A percentile compares a stretch with the other conserved stretches of the same genome.
Evolutionary conservation across 1,140 invertebrate genomes (phyloP).

Genomic region (Drosophila lowei): DNA sequence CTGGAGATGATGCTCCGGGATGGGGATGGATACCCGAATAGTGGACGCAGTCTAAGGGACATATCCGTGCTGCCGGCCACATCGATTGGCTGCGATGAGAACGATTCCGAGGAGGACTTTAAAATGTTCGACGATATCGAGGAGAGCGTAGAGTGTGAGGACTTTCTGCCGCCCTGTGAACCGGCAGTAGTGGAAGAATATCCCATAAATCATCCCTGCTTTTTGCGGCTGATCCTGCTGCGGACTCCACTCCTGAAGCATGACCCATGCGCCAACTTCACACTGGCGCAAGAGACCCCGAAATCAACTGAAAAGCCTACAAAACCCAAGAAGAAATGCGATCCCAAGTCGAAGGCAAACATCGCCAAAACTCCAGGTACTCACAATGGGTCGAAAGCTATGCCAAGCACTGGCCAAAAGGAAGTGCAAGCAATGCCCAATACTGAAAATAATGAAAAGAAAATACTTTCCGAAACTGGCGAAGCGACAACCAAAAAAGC

Average conservation of each 20-base stretch:
- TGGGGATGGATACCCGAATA: conserved; percentile 28
- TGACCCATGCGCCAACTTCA: conserved; percentile 63
- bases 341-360: not conserved
- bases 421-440: not conserved
- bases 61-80: conserved; percentile 27
- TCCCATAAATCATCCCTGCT: conserved; percentile 60
- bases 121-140: conserved; percentile 11
- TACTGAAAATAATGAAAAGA: not conserved
- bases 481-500: not conserved
- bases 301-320: not conserved
- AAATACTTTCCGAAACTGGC: no score
- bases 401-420: not conserved
- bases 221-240: conserved; percentile 51
- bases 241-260: conserved; percentile 43
- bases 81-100: conserved; percentile 57
- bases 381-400: not conserved
- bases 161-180: conserved; percentile 18
- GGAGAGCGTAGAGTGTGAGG: conserved; percentile 47
- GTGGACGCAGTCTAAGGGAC: conserved; percentile 36
- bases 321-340: conserved; percentile 7
- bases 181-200: not conserved
- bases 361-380: not conserved
- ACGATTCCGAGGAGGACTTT: conserved; percentile 38
- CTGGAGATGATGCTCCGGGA: conserved; percentile 64
- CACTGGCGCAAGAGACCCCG: not conserved